phyloP scores from a whole-genome alignment of 1,140 invertebrate genomes.

The Colletes gigas region DNA sequence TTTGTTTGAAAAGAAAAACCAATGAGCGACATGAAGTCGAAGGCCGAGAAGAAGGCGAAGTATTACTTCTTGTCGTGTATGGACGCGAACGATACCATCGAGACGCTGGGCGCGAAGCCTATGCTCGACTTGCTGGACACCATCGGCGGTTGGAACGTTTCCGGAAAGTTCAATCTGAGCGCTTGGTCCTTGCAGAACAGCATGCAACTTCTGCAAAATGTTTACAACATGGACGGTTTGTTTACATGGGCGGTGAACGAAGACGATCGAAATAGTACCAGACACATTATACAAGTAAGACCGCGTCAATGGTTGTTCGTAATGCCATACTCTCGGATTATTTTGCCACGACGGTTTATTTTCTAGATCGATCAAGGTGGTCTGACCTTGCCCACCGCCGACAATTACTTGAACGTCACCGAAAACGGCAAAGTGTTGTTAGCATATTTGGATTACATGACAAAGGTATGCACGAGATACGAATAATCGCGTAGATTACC shows the following conservation, averaged over 20 bases:
- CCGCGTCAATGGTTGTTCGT: not conserved
- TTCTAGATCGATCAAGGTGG: slow-evolving; percentile 94
- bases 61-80: slow-evolving; percentile 96
- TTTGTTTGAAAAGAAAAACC: slow-evolving; percentile 81
- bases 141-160: slow-evolving; percentile 90
- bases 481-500: not conserved
- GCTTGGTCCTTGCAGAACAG: slow-evolving; percentile 89
- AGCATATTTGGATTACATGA: slow-evolving; percentile 96
- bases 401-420: slow-evolving; percentile 96
- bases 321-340: not conserved
- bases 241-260: slow-evolving; percentile 96
- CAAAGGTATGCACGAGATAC: slow-evolving; percentile 82
- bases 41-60: slow-evolving; percentile 94
- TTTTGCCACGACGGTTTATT: not conserved
- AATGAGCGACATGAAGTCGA: slow-evolving; percentile 84
- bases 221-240: slow-evolving; percentile 92
- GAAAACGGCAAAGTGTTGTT: slow-evolving; percentile 89
- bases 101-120: slow-evolving; percentile 90
- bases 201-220: slow-evolving; percentile 91
- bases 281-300: slow-evolving; percentile 91
- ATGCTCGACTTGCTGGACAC: slow-evolving; percentile 88
- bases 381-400: slow-evolving; percentile 92
- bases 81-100: slow-evolving; percentile 95
- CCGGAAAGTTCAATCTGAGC: slow-evolving; percentile 83
- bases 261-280: slow-evolving; percentile 95